Evolutionary conservation across 2,797 vertebrate species (phyloP).

Genomic region (Melopsittacus undulatus): DNA sequence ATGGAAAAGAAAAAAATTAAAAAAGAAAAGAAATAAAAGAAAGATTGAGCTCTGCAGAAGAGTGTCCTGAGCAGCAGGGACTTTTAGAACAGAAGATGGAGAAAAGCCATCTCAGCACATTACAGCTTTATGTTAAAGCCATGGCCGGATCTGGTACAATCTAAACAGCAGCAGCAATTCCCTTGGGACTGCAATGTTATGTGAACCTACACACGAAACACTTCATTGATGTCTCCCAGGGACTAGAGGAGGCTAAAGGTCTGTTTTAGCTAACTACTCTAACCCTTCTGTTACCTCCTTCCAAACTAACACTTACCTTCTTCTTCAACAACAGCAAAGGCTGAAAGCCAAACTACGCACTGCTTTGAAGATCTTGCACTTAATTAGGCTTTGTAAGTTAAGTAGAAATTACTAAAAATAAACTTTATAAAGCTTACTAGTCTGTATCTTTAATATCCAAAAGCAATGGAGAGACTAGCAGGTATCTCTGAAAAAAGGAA

Average conservation of each 20-base stretch:
- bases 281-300: neutral
- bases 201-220: constrained; percentile 44
- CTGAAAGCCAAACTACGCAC: neutral
- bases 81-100: neutral
- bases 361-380: neutral
- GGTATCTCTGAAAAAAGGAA: neutral
- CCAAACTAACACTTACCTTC: constrained; percentile 15
- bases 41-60: neutral
- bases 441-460: neutral
- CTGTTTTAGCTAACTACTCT: constrained; percentile 16
- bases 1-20: neutral
- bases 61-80: neutral
- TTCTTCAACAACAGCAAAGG: neutral
- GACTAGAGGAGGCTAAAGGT: neutral
- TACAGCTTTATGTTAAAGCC: constrained; percentile 39
- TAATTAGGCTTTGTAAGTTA: neutral
- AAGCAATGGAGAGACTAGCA: neutral
- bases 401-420: neutral
- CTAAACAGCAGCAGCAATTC: constrained; percentile 14
- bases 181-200: neutral
- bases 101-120: neutral
- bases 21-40: neutral
- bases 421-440: neutral
- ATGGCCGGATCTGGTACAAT: neutral
- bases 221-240: constrained; percentile 13